phyloP scores from a whole-genome alignment of 2,113 vertebrate species.

The Cygnus buccinator region DNA sequence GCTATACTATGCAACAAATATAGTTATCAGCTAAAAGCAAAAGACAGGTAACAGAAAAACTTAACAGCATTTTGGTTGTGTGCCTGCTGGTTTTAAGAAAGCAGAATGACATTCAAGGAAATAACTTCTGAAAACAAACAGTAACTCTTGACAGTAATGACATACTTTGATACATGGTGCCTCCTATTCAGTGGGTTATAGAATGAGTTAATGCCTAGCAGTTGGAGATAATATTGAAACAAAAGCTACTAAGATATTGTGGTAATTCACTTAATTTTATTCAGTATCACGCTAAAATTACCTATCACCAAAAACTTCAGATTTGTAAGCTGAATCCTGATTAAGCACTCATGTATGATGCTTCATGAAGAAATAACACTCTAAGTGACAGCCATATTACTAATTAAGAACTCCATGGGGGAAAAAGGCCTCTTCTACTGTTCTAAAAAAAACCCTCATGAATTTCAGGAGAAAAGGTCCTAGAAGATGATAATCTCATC shows the following conservation, averaged over 20 bases:
- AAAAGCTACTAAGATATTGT: background rate
- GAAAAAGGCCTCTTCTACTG: background rate
- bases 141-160: background rate
- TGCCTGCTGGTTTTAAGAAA: slow-evolving; percentile 4
- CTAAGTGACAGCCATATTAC: background rate
- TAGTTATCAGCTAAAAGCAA: background rate
- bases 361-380: background rate
- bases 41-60: background rate
- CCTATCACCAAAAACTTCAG: background rate
- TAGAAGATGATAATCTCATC: background rate
- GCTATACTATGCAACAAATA: background rate
- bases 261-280: background rate
- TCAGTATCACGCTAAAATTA: background rate
- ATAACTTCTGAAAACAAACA: background rate
- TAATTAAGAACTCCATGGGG: background rate
- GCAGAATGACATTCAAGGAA: background rate
- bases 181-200: background rate
- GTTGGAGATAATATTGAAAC: background rate
- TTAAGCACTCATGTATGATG: background rate
- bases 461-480: background rate
- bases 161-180: background rate
- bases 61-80: background rate
- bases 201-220: background rate
- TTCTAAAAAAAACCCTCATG: background rate
- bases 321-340: background rate